Evolutionary conservation across 2,797 vertebrate genomes (phyloP), one percentile per base, ranked within the genome.

Genomic region (Euphonia xanthogaster): DNA sequence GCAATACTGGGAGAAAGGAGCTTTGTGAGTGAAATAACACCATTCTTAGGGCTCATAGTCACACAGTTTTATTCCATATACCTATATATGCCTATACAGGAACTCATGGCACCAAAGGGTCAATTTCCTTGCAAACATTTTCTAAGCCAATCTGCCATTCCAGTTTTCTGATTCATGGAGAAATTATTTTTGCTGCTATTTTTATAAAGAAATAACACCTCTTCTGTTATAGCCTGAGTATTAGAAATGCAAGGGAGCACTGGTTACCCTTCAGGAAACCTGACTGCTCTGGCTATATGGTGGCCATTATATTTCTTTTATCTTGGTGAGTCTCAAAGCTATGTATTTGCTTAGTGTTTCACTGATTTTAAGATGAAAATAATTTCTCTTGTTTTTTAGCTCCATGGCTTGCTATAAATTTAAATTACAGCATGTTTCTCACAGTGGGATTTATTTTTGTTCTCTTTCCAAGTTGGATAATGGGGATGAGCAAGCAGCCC

Each of bases 401-500:
- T 83, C 14, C 30, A 22, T 68, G 78, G 14, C 30, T 89, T 77
- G 14, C 68, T 72, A 6, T 58, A 37, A 67, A 93, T 17, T 66
- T 75, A 58, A 78, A 86, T 78, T 44, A 12, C 3, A 53, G 7
- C 45, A 16, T 0, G 0, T 85, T 91, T 84, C 55, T 76, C 48
- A 79, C 18, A 22, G 17, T 60, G 48, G 50, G 60, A 33, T 91
- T 81, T 60, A 33, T 93, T 93, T 96, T 47, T 97, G 24, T 84
- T 97, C 70, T 96, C 9, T 77, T 2, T 93, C 81, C 62, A 97
- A 99, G 99, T 39, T 99, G 97, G 99, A 99, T 97, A 99, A 99
- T 58, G 98, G 99, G 94, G 99, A 99, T 80, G 99, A 99, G 86
- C 99, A 99, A 98, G 99, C 99, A 63, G 99, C 99, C 42, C 99